Evolutionary conservation across 2,888 invertebrate genomes (phyloP), one percentile per base, ranked within the genome.

Genomic region (Pterobdella sp.): DNA sequence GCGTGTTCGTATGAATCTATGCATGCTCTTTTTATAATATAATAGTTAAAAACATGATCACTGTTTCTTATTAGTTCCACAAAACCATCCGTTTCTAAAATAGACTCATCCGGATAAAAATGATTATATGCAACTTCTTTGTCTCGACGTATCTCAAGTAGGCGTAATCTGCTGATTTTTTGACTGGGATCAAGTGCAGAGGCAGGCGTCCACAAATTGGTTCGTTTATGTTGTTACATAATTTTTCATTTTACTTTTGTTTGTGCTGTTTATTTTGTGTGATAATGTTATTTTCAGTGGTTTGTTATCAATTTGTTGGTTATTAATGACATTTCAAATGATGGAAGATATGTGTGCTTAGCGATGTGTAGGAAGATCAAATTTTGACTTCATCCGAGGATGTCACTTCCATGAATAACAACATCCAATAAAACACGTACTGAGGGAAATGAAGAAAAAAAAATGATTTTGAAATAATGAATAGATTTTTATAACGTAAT

Each of bases 121-220:
- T 96, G 84, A 94, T 96, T 78, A 94, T 80, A 83, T 96, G 94
- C 14, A 96, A 94, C 73, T 92, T 88, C 77, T 89, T 90, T 72
- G 94, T 88, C 74, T 94, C 93, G 37, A 96, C 94, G 88, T 94
- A 93, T 85, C 95, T 88, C 75, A 96, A 88, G 85, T 93, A 96
- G 90, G 94, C 93, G 82, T 93, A 92, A 82, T 96, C 95, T 0
- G 95, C 95, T 81, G 96, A 95, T 85, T 95, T 95, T 83, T 96
- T 96, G 80, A 63, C 91, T 31, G 95, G 95, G 94, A 95, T 96
- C 75, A 96, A 89, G 88, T 96, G 90, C 74, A 96, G 92, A 76
- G 93, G 84, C 71, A 96, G 90, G 77, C 95, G 88, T 96, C 94
- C 82, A 94, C 93, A 85, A 96, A 93, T 83, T 95, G 84, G n/a